phyloP scores from a whole-genome alignment of 2,113 vertebrate genomes.

The Oncorhynchus gorbuscha region DNA sequence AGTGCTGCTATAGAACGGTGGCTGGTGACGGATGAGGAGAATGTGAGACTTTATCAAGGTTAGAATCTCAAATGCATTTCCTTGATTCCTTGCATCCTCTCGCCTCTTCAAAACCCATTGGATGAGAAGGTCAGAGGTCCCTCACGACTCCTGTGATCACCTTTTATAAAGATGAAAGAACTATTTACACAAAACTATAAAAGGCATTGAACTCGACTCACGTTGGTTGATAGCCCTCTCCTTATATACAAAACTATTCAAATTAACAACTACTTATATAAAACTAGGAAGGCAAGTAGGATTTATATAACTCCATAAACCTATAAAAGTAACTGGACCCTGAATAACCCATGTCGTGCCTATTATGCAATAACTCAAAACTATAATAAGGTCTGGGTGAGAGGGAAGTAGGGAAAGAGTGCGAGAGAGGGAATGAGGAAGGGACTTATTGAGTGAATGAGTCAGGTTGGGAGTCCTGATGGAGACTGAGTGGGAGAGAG shows the following conservation, averaged over 20 bases:
- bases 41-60: not conserved
- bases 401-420: not conserved
- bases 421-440: not conserved
- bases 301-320: conserved; percentile 9
- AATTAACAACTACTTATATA: conserved; percentile 21
- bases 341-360: conserved; percentile 25
- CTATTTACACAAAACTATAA: too few species aligned
- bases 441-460: not conserved
- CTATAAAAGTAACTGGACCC: conserved; percentile 24
- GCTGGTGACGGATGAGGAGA: not conserved
- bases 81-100: too few species aligned
- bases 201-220: too few species aligned
- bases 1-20: not conserved
- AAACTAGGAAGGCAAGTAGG: conserved; percentile 10
- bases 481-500: conserved; percentile 1
- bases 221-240: too few species aligned
- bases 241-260: too few species aligned
- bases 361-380: conserved; percentile 23
- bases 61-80: too few species aligned
- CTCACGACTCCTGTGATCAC: not conserved
- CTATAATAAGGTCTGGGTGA: conserved; percentile 49
- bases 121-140: too few species aligned
- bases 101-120: too few species aligned
- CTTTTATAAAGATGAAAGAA: not conserved
- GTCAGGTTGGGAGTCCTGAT: not conserved